Percentiles rank a stretch among this genome's conserved stretches.
Evolutionary conservation across 30 jellyfish, hydroid and myxozoan species (phyloP).

Genomic region (Turritopsis dohrnii): DNA sequence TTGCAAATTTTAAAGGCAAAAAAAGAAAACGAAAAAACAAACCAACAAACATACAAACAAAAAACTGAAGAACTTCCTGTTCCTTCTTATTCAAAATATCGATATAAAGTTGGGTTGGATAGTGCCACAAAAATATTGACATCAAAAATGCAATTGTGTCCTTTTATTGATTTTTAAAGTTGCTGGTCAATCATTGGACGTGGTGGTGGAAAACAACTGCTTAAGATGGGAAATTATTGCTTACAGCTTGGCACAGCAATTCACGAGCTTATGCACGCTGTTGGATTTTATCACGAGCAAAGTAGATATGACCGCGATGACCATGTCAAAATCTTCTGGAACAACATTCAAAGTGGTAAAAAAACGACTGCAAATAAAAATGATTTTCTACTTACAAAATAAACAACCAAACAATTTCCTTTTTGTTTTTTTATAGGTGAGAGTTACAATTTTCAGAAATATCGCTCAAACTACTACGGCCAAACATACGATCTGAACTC

Average conservation of each 20-base stretch:
- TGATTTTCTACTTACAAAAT: not conserved
- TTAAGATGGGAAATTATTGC: constrained; percentile 16
- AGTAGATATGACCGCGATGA: constrained; percentile 24
- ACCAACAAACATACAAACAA: too few species aligned
- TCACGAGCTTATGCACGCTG: constrained; percentile 37
- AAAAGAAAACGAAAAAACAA: too few species aligned
- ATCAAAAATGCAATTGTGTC: too few species aligned
- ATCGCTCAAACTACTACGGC: constrained; percentile 27
- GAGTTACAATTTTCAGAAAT: constrained; percentile 21
- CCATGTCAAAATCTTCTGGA: constrained; percentile 13
- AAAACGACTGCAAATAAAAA: not conserved
- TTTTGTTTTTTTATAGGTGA: constrained; percentile 11
- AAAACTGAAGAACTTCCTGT: too few species aligned
- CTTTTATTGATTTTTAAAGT: too few species aligned
- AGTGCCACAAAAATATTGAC: too few species aligned
- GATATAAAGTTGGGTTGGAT: too few species aligned
- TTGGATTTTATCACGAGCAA: constrained; percentile 31
- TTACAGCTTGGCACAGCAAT: constrained; percentile 6
- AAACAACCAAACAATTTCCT: not conserved
- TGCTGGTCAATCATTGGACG: constrained; percentile 37
- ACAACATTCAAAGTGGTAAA: constrained; percentile 14
- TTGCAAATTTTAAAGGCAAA: too few species aligned
- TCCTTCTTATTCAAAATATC: too few species aligned
- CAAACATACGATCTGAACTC: constrained; percentile 21
- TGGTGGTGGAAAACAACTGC: constrained; percentile 5